Base-by-base conservation (phyloP, 2,888 invertebrate genomes). In the Himalopsyche anomala region DNA sequence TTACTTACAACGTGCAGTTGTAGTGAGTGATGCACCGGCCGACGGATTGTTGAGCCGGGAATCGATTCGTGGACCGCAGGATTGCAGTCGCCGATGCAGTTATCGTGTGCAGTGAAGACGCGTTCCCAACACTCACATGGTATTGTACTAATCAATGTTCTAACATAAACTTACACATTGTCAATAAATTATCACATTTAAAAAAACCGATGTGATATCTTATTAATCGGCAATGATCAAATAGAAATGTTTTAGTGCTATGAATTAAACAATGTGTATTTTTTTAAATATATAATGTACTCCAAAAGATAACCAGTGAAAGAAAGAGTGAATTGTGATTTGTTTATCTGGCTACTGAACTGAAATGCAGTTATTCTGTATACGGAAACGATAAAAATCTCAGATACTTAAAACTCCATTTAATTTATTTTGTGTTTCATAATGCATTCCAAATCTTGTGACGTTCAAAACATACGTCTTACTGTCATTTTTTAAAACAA, bases 81-180 rank as follows among this genome's bases (percentile, higher is more conserved):
- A 74, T 74, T 74, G 74, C 74, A 74, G 74, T 15, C 74, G 74
- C 74, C 38, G 11, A 74, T 74, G 74, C 74, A 74, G 74, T 74
- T 74, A 28, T 36, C 74, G 74, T 74, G 74, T 74, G 74, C 74
- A 36, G 74, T 74, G 12, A 36, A 74, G 74, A 19, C 74, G 15
- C 74, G 36, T 74, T 74, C 74, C 74, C 74, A 74, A 74, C 74
- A 36, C 15, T 74, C 74, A 74, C 74, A 74, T 74, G 74, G 74
- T 74, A 74, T 74, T 74, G 74, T 74, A 74, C 74, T 74, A 38
- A 74, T 74, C 74, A 74, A 19, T 36, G 74, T 74, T 74, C 36
- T 74, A 74, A 12, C 74, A 74, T 28, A 74, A 5, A 15, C 74
- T 36, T 74, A 15, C 19, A 15, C 74, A 5, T 36, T 62, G 8